A percentile compares a stretch with the other conserved stretches of the same genome.
phyloP scores from a whole-genome alignment of 2,888 invertebrate genomes.

The Eustalomyia histrio region DNA sequence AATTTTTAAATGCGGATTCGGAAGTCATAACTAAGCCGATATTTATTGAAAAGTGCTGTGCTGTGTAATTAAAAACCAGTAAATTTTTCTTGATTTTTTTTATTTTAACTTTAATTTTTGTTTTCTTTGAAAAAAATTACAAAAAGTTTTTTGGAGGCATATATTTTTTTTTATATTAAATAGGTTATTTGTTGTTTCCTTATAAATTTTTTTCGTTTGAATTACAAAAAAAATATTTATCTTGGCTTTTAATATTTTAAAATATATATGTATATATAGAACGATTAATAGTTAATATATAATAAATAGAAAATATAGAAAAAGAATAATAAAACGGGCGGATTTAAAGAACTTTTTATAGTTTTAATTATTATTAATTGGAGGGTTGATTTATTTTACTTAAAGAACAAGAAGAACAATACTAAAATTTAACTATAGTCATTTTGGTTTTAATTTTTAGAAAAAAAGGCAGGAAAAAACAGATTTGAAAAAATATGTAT shows the following conservation, averaged over 20 bases:
- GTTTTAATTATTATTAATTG: slow-evolving; percentile 32
- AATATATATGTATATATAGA: not conserved
- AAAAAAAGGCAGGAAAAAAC: slow-evolving; percentile 40
- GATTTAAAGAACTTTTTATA: slow-evolving; percentile 36
- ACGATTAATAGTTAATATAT: not conserved
- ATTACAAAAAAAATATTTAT: slow-evolving; percentile 55
- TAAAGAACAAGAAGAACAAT: slow-evolving; percentile 2
- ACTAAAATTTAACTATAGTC: slow-evolving; percentile 26
- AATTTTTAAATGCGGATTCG: too few relatives aligned
- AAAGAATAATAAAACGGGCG: slow-evolving; percentile 62
- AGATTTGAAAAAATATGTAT: slow-evolving; percentile 17
- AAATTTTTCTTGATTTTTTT: not conserved
- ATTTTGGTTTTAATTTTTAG: slow-evolving; percentile 7
- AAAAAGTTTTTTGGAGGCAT: slow-evolving; percentile 29
- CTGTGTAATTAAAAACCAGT: too few relatives aligned
- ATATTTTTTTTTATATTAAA: slow-evolving; percentile 47
- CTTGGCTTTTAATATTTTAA: slow-evolving; percentile 9
- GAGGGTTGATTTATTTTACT: slow-evolving; percentile 33
- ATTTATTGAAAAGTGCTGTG: too few relatives aligned
- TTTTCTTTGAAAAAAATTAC: slow-evolving; percentile 54
- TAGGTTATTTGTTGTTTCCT: slow-evolving; percentile 1
- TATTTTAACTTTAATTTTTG: slow-evolving; percentile 49
- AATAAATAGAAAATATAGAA: slow-evolving; percentile 42
- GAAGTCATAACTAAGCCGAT: too few relatives aligned
- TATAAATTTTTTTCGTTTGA: slow-evolving; percentile 48